Evolutionary conservation across 1,140 invertebrate species (phyloP), one percentile per base, ranked within the genome.

Genomic region (Zaprionus kolodkinae): DNA sequence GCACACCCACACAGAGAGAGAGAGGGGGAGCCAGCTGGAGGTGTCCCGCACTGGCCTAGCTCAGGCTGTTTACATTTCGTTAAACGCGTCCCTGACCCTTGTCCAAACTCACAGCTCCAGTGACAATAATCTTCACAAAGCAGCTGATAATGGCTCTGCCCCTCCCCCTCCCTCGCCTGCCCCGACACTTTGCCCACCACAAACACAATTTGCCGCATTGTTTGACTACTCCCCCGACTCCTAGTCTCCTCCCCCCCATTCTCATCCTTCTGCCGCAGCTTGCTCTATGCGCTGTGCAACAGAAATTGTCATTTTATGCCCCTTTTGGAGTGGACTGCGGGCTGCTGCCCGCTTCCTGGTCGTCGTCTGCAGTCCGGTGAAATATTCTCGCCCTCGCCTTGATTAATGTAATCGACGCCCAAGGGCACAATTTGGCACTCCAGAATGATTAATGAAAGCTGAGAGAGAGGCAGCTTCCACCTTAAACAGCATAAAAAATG

Each of bases 391-490:
- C 57, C 36, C 68, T 69, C 30, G 73, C 79, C 73, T 74, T 88
- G 83, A 86, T 86, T 86, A 87, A 87, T 87, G 83, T 87, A 87
- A 88, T 87, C 88, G 80, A 64, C 60, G 77, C 78, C 74, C 83
- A 61, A 55, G 76, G 83, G 55, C 40, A 54, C 36, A 57, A 69
- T 79, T 75, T 75, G 82, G 72, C 75, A 81, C 56, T 36, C 13
- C 54, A 62, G 72, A 61, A 87, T 87, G 83, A 87, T 87, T 88
- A 88, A 87, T 87, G 80, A 55, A 56, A 64, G 55, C 63, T 56
- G 27, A 30, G 27, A 36, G 12, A 6, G 11, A 4, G 27, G 27
- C 12, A 35, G 33, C 4, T 1, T 6, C 33, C 10, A 33, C 6
- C 21, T 33, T 30, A 55, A 54, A 54, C 17, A 54, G 21, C 27